Evolutionary conservation across 2,888 invertebrate genomes (phyloP).

Genomic region (Campoplex nolae): DNA sequence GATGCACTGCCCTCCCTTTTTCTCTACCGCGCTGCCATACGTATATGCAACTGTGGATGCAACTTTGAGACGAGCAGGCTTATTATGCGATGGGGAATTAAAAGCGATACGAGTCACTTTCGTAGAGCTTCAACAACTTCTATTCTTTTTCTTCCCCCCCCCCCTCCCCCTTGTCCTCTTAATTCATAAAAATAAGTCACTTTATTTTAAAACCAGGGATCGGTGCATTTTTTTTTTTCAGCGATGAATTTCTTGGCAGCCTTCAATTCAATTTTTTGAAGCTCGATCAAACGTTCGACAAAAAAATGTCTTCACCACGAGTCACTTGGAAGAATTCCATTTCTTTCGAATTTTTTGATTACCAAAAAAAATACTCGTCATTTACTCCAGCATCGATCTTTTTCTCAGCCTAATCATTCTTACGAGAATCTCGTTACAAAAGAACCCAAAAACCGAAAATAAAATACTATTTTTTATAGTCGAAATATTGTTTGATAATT

Average conservation of each 20-base stretch:
- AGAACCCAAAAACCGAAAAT: too few relatives aligned
- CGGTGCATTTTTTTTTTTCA: background rate
- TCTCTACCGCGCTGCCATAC: background rate
- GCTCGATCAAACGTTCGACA: too few relatives aligned
- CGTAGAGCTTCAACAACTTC: background rate
- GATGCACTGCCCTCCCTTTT: constrained; percentile 19
- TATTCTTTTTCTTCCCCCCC: background rate
- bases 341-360: too few relatives aligned
- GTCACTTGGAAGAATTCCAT: too few relatives aligned
- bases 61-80: constrained; percentile 6
- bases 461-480: background rate
- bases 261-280: background rate
- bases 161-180: background rate
- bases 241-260: background rate
- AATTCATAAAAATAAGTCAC: background rate
- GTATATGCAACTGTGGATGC: background rate
- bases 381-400: too few relatives aligned
- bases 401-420: too few relatives aligned
- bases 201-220: background rate
- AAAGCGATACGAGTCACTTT: constrained; percentile 27
- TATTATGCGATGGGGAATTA: constrained; percentile 13
- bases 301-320: too few relatives aligned
- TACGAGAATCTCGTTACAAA: too few relatives aligned
- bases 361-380: too few relatives aligned
- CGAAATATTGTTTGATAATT: background rate